Evolutionary conservation across 92 coral and sea anemone genomes (phyloP), one percentile per base, ranked within the genome.

Genomic region (Siderastrea radians): DNA sequence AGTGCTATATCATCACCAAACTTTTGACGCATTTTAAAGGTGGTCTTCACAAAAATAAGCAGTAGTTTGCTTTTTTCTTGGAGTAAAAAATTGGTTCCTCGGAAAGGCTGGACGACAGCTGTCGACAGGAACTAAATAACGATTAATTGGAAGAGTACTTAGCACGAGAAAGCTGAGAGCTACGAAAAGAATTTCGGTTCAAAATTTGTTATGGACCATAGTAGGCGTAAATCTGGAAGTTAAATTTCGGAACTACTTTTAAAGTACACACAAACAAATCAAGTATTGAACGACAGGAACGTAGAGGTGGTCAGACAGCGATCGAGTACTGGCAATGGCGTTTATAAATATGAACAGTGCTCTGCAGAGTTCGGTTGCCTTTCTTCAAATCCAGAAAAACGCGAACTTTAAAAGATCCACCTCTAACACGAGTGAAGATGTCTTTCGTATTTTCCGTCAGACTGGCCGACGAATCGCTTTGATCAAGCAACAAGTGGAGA

Each of bases 381-480:
- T 94, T 58, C 91, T 95, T 43, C 94, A 92, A 78, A 78, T 95
- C 3, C 95, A 93, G 87, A 95, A 95, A 74, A 91, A 89, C 49
- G 73, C 72, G 48, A 78, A 79, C 66, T 65, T 90, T 45, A 95
- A 89, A 65, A 78, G 91, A 12, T 79, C 85, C 53, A 85, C 90
- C 72, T 81, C 86, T 8, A 91, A 26, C 38, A 26, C 91, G 93
- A 92, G 85, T 8, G 98, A 95, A 52, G 96, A 95, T 49, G 98
- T 95, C 16, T 95, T 95, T 63, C 87, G 98, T 47, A 95, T 95
- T 73, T 95, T 93, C 77, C 93, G 98, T 12, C 86, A 91, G 83
- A 91, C 98, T 13, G 94, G 93, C 52, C 87, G 88, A 70, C 89
- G 94, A 49, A 89, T 95, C 58, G 75, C 88, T 26, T 78, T 80